These are phyloP conservation scores for Apaloderma vittatum DNA, from an alignment of 2,113 vertebrate species.

Conservation along the genomic window DNA sequence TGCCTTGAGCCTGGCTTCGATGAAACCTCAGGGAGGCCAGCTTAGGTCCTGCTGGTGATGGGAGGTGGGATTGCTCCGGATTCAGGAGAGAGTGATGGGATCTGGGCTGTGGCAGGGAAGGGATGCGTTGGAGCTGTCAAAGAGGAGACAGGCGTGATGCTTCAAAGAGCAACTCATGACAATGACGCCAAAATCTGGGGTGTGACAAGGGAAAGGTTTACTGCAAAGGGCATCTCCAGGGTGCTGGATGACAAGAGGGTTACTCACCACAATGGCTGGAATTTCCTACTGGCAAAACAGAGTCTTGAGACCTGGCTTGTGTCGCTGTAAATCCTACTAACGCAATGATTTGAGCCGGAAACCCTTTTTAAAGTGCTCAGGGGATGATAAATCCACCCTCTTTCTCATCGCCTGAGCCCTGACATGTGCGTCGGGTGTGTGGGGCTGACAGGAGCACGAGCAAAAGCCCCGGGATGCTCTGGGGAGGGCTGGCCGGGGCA, in stretches of 20 bases:
- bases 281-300: constrained; percentile 40
- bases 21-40: not conserved
- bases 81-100: not conserved
- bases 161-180: not conserved
- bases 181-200: not conserved
- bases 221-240: constrained; percentile 36
- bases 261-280: not conserved
- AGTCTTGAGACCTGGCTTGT: not conserved
- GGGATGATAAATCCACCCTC: not conserved
- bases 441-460: not conserved
- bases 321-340: not conserved
- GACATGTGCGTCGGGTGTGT: not conserved
- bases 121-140: not conserved
- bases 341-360: not conserved
- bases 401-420: not conserved
- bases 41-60: not conserved
- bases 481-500: not conserved
- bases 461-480: not conserved
- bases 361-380: not conserved
- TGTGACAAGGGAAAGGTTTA: constrained; percentile 50
- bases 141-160: not conserved
- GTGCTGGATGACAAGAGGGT: not conserved
- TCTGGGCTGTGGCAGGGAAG: not conserved
- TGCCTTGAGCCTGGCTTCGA: not conserved
- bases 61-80: not conserved